A percentile compares a stretch with the other conserved stretches of the same genome.
Conservation (phyloP, 2,888 invertebrate genomes). For the Trisateles emortualis region DNA sequence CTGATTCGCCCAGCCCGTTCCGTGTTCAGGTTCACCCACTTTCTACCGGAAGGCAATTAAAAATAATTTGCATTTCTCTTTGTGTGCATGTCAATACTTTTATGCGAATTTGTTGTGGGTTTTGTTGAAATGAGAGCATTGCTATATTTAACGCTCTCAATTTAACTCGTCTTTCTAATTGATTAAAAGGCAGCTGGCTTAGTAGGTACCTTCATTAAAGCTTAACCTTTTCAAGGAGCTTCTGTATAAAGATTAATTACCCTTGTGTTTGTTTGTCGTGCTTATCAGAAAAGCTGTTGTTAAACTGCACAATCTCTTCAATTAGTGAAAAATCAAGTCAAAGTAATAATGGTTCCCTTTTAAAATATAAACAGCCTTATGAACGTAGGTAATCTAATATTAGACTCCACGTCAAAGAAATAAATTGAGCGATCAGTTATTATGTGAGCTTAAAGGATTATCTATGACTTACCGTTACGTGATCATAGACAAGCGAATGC, state of each 20-base stretch:
- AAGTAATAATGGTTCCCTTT: no score
- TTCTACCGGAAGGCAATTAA: slow-evolving; percentile 85
- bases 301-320: no score
- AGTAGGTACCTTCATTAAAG: no score
- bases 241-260: no score
- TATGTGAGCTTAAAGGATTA: slow-evolving; percentile 39
- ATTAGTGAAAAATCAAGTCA: no score
- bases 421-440: slow-evolving; percentile 43
- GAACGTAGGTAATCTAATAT: slow-evolving; percentile 11
- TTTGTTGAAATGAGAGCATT: slow-evolving; percentile 49
- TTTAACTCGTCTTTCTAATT: not conserved
- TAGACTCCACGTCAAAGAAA: slow-evolving; percentile 16
- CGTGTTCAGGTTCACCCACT: slow-evolving; percentile 80
- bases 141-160: not conserved
- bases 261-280: no score
- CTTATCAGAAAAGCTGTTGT: no score
- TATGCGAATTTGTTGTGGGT: slow-evolving; percentile 54
- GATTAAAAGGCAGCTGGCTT: no score
- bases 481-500: slow-evolving; percentile 22
- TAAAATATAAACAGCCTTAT: not conserved
- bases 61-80: slow-evolving; percentile 84
- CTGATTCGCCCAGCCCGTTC: slow-evolving; percentile 69
- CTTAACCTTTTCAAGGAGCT: no score
- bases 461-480: slow-evolving; percentile 29
- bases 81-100: slow-evolving; percentile 67